These are phyloP conservation scores for Antrozous pallidus DNA, from an alignment of 2,797 vertebrate species.

Conservation along the genomic window DNA sequence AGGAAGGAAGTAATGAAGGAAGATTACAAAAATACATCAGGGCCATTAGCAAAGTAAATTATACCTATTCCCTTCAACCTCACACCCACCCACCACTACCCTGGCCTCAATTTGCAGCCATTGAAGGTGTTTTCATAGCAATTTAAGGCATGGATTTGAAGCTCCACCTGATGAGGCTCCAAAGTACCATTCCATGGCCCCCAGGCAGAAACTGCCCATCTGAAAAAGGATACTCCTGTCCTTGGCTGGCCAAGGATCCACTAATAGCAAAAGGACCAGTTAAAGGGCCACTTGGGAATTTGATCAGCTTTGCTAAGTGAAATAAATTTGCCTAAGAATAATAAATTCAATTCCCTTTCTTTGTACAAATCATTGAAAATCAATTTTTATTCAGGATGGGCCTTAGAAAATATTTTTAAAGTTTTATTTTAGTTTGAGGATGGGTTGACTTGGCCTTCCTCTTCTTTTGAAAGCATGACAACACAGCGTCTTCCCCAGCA, in stretches of 20 bases:
- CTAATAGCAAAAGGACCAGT: neutral
- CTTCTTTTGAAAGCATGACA: neutral
- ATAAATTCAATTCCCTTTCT: neutral
- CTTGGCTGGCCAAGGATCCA: neutral
- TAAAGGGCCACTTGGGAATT: neutral
- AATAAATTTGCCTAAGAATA: neutral
- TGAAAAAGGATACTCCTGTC: neutral
- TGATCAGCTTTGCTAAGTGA: neutral
- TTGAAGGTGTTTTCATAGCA: constrained; percentile 46
- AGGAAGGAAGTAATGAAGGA: constrained; percentile 55
- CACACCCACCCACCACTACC: neutral
- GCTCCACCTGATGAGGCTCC: constrained; percentile 3
- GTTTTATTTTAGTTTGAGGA: neutral
- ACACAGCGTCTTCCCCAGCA: neutral
- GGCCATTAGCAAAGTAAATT: constrained; percentile 75
- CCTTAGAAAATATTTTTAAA: neutral
- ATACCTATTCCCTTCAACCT: constrained; percentile 50
- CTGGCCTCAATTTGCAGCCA: constrained; percentile 36
- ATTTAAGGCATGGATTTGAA: constrained; percentile 34
- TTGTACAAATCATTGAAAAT: neutral
- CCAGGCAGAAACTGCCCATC: neutral
- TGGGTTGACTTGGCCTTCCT: neutral
- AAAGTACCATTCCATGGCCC: neutral
- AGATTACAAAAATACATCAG: constrained; percentile 73
- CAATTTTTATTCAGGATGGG: neutral